Evolutionary conservation across 2,113 vertebrate species (phyloP).

Genomic region (Coreoperca whiteheadi): DNA sequence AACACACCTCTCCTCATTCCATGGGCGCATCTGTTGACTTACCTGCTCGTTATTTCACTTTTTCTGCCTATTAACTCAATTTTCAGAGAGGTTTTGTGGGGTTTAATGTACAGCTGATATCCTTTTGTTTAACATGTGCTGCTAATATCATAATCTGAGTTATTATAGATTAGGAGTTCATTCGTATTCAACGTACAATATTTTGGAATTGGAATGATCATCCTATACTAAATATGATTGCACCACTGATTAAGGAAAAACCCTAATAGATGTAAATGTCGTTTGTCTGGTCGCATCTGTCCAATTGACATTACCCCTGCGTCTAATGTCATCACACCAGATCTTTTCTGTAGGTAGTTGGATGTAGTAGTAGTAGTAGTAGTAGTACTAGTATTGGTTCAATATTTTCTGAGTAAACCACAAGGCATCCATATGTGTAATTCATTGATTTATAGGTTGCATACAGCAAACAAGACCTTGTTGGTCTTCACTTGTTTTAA

Average conservation of each 20-base stretch:
- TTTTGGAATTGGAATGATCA: not conserved
- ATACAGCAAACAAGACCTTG: conserved; percentile 9
- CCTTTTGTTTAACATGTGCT: not conserved
- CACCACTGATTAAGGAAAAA: not conserved
- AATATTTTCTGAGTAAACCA: conserved; percentile 10
- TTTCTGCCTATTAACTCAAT: conserved; percentile 12
- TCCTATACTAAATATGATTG: not conserved
- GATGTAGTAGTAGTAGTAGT: not conserved
- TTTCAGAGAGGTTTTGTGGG: not conserved
- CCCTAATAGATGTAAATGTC: not conserved
- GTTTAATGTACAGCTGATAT: not conserved
- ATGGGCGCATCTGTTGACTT: conserved; percentile 52
- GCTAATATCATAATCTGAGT: not conserved
- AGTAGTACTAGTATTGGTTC: not conserved
- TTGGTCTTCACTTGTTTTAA: conserved; percentile 13
- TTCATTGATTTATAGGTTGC: not conserved
- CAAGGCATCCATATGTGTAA: not conserved
- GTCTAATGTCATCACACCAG: not conserved
- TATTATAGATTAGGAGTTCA: not conserved
- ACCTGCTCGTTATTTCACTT: conserved; percentile 63
- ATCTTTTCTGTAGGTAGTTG: not conserved
- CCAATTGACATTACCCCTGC: not conserved
- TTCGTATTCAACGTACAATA: not conserved
- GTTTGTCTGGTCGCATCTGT: not conserved
- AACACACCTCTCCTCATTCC: conserved; percentile 58